These are phyloP conservation scores for Phthorimaea operculella DNA, from an alignment of 1,140 invertebrate species.

Conservation along the genomic window DNA sequence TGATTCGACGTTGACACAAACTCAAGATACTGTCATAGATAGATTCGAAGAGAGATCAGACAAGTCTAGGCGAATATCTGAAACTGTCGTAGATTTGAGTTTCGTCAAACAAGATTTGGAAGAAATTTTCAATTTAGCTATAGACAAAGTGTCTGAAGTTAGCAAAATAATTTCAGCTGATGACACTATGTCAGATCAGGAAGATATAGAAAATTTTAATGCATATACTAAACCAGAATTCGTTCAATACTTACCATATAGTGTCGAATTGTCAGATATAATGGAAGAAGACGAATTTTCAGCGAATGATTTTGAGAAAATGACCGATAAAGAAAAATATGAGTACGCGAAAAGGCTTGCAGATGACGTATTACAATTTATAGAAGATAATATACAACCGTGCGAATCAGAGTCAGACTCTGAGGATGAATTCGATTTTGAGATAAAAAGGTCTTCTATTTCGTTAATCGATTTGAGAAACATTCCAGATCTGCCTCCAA, in stretches of 20 bases:
- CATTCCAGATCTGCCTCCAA: slow-evolving; percentile 57
- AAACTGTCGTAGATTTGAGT: slow-evolving; percentile 52
- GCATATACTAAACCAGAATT: slow-evolving; percentile 53
- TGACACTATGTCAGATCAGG: slow-evolving; percentile 55
- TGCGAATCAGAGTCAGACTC: slow-evolving; percentile 32
- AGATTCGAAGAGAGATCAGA: slow-evolving; percentile 29
- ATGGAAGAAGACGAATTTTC: slow-evolving; percentile 60
- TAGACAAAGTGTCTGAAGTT: slow-evolving; percentile 34
- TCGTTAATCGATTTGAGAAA: slow-evolving; percentile 54
- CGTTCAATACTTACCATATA: slow-evolving; percentile 38
- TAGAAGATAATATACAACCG: slow-evolving; percentile 42
- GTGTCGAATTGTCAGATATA: slow-evolving; percentile 57
- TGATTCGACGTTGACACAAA: slow-evolving; percentile 53
- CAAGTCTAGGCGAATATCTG: slow-evolving; percentile 43
- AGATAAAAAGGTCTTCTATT: slow-evolving; percentile 41
- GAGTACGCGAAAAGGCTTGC: slow-evolving; percentile 29
- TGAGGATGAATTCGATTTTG: slow-evolving; percentile 43
- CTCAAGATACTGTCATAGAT: slow-evolving; percentile 60
- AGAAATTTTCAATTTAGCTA: slow-evolving; percentile 48
- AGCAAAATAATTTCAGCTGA: slow-evolving; percentile 34
- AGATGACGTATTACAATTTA: slow-evolving; percentile 45
- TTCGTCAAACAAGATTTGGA: slow-evolving; percentile 56
- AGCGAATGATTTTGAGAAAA: slow-evolving; percentile 37
- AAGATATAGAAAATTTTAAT: slow-evolving; percentile 54
- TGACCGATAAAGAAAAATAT: slow-evolving; percentile 31